Percentiles rank a stretch among this genome's conserved stretches.
phyloP scores from a whole-genome alignment of 2,113 vertebrate species.

The Otis tarda region DNA sequence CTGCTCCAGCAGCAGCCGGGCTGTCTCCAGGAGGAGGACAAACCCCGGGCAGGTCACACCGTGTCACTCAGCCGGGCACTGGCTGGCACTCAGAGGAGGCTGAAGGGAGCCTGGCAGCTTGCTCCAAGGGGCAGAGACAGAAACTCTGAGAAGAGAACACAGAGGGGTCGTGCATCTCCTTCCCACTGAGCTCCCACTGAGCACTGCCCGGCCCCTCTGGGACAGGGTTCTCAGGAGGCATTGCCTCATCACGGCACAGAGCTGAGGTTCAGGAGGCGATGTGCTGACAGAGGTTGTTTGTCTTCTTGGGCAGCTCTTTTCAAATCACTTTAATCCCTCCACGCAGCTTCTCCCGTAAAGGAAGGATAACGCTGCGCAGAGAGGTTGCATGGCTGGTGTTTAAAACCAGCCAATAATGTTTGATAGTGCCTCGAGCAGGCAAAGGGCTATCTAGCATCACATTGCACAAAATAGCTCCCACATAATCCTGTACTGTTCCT shows the following conservation, averaged over 20 bases:
- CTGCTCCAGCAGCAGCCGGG: not conserved
- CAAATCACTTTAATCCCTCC: not conserved
- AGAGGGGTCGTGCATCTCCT: not conserved
- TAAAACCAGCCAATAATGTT: not conserved
- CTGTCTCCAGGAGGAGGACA: not conserved
- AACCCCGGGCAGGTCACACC: not conserved
- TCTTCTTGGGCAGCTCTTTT: not conserved
- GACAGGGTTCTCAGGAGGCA: not conserved
- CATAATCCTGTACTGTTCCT: not conserved
- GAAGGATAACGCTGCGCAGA: rapidly evolving
- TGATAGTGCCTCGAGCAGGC: not conserved
- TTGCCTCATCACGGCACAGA: not conserved
- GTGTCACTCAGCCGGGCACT: not conserved
- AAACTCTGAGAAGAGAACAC: not conserved
- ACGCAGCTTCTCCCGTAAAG: not conserved
- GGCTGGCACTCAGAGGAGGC: not conserved
- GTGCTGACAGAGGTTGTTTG: not conserved
- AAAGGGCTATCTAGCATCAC: not conserved
- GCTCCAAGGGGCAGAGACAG: not conserved
- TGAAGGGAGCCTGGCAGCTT: not conserved
- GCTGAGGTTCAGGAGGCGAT: not conserved
- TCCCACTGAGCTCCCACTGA: not conserved
- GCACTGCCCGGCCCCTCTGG: not conserved
- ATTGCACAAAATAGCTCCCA: not conserved
- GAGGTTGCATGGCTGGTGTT: not conserved